Conservation (phyloP, 35 echinoderm and acorn worm genomes). For the Lytechinus variegatus region DNA sequence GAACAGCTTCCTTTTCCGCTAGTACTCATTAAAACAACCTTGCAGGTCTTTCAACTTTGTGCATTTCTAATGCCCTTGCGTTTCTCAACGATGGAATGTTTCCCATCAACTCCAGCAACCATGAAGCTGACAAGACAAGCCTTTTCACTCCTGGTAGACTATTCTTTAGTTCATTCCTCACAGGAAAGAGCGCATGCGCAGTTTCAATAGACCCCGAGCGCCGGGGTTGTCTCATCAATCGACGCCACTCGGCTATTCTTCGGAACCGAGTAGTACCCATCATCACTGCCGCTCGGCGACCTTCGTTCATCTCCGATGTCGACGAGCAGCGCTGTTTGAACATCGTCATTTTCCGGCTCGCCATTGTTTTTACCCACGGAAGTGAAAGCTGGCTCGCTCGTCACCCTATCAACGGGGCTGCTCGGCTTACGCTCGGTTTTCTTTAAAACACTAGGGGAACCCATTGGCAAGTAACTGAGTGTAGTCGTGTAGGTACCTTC, state of each 20-base stretch:
- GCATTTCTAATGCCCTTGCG: background rate
- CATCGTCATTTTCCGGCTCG: background rate
- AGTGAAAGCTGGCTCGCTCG: background rate
- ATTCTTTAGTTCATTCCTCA: no score
- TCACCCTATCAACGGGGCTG: background rate
- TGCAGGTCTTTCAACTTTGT: background rate
- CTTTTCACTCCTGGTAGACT: no score
- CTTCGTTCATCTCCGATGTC: background rate
- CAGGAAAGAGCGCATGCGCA: background rate
- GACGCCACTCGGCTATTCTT: background rate
- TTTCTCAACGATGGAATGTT: background rate
- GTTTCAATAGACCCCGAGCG: background rate
- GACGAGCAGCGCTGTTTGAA: background rate
- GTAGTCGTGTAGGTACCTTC: constrained; percentile 22
- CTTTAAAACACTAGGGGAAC: background rate
- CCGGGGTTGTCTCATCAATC: background rate
- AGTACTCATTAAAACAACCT: background rate
- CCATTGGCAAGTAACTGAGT: background rate
- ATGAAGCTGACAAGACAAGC: no score
- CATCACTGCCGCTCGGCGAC: background rate
- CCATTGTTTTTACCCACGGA: background rate
- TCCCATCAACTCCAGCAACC: background rate
- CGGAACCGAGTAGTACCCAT: constrained; percentile 24
- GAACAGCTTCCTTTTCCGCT: background rate
- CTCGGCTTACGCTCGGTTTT: background rate